phyloP scores from a whole-genome alignment of 2,797 vertebrate species.

The Iguana delicatissima region DNA sequence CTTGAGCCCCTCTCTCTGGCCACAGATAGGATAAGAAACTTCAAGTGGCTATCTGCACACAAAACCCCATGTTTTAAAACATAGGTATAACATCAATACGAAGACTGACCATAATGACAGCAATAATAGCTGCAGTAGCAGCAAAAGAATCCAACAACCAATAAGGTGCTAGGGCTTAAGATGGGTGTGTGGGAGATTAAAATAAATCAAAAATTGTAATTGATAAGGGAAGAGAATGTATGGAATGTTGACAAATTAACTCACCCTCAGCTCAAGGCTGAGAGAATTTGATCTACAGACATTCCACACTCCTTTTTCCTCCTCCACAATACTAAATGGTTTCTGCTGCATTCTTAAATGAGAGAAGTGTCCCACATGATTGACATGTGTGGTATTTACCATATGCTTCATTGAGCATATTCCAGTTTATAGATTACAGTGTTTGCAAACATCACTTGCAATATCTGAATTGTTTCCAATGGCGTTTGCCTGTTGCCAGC shows the following conservation, averaged over 20 bases:
- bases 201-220: background rate
- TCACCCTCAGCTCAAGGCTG: no score
- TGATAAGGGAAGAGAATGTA: background rate
- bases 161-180: background rate
- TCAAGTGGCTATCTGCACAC: no score
- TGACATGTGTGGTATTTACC: constrained; percentile 4
- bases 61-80: background rate
- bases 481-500: constrained; percentile 13
- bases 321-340: background rate
- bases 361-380: constrained; percentile 8
- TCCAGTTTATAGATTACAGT: background rate
- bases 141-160: background rate
- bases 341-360: constrained; percentile 1
- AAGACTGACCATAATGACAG: background rate
- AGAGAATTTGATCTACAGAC: no score
- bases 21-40: no score
- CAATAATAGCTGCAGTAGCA: no score
- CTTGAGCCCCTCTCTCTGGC: no score
- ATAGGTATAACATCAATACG: background rate
- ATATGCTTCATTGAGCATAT: constrained; percentile 5
- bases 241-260: no score
- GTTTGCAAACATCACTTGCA: constrained; percentile 35
- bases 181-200: background rate
- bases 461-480: background rate
- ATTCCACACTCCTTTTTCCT: no score